Evolutionary conservation across 2,888 invertebrate genomes (phyloP).

Genomic region (Caenorhabditis parvicauda): DNA sequence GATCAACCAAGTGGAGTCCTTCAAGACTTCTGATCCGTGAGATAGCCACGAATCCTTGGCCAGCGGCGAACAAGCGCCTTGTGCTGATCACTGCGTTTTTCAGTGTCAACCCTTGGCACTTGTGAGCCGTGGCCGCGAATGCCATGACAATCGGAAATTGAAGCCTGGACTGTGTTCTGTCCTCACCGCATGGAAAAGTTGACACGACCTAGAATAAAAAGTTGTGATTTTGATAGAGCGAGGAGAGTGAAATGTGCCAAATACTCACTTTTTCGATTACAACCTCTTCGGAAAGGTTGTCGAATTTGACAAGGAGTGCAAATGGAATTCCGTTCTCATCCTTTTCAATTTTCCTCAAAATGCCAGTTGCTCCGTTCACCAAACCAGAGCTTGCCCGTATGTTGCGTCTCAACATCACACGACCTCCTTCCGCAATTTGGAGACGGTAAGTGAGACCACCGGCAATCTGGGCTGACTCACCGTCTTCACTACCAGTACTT

Average conservation of each 20-base stretch:
- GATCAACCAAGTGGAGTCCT: conserved; percentile 21
- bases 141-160: conserved; percentile 21
- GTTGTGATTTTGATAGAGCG: too few species aligned
- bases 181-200: background rate
- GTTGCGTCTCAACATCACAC: conserved; percentile 19
- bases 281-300: too few species aligned
- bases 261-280: too few species aligned
- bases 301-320: too few species aligned
- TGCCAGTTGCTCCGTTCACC: conserved; percentile 20
- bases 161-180: background rate
- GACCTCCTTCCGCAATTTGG: conserved; percentile 1
- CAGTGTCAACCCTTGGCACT: conserved; percentile 21
- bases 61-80: too few species aligned
- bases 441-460: background rate
- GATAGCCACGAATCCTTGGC: conserved; percentile 15
- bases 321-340: background rate
- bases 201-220: background rate
- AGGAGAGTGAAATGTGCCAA: too few species aligned
- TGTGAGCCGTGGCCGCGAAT: conserved; percentile 20
- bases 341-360: background rate
- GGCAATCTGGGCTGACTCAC: background rate
- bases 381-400: conserved; percentile 1
- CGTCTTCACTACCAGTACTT: too few species aligned
- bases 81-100: conserved; percentile 4
- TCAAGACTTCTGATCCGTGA: conserved; percentile 8